These are phyloP conservation scores for Alosa sapidissima DNA, from an alignment of 2,797 vertebrate genomes.

Conservation along the genomic window DNA sequence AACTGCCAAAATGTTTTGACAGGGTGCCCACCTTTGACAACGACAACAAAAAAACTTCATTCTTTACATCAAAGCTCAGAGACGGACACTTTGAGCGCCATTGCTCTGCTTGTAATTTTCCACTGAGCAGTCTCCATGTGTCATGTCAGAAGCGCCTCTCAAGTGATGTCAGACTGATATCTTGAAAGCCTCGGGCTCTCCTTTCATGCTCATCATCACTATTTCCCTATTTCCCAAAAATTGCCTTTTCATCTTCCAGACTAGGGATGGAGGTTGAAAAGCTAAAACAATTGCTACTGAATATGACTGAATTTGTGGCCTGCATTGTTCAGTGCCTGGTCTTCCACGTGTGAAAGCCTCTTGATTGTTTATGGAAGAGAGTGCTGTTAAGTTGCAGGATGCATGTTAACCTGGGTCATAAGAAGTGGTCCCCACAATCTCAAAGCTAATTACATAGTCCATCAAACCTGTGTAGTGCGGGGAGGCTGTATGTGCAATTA, in stretches of 20 bases:
- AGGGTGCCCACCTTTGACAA: constrained; percentile 11
- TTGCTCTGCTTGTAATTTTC: background rate
- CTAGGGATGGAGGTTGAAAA: background rate
- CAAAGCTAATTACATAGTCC: constrained; percentile 15
- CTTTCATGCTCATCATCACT: constrained; percentile 6
- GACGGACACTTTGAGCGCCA: background rate
- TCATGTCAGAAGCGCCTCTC: background rate
- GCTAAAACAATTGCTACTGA: background rate
- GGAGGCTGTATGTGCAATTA: background rate
- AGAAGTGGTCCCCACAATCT: background rate
- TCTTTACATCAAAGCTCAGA: constrained; percentile 2
- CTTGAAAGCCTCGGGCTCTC: constrained; percentile 3
- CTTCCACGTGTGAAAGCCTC: background rate
- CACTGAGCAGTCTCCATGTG: background rate
- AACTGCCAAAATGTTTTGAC: background rate
- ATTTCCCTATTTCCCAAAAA: background rate
- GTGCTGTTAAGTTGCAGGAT: background rate
- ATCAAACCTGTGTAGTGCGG: background rate
- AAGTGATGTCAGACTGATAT: constrained; percentile 8
- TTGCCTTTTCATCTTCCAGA: background rate
- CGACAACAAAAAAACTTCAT: background rate
- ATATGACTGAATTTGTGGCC: background rate
- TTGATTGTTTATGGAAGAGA: constrained; percentile 7
- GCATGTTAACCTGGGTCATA: background rate
- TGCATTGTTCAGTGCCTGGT: background rate